Percentiles rank a stretch among this genome's conserved stretches.
Evolutionary conservation across 2,888 invertebrate genomes (phyloP).

Genomic region (Tetanocera ferruginea): DNA sequence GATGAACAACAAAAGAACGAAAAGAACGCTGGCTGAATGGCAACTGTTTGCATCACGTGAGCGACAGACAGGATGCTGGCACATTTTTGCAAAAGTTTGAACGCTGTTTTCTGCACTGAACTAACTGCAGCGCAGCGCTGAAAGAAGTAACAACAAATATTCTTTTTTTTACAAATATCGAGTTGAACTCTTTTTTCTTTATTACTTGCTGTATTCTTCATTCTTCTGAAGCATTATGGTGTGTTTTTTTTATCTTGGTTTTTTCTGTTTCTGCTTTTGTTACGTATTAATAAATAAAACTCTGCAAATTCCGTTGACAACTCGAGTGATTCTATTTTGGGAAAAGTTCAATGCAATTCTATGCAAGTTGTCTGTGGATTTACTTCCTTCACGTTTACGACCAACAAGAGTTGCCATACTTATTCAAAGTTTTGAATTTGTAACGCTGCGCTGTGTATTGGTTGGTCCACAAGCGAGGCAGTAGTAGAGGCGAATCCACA

Average conservation of each 20-base stretch:
- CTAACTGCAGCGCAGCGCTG: too few relatives aligned
- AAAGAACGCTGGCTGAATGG: background rate
- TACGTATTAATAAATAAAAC: constrained; percentile 8
- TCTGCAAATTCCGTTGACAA: constrained; percentile 9
- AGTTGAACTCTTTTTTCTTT: background rate
- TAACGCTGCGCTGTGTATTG: background rate
- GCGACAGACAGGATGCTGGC: background rate
- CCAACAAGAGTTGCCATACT: background rate
- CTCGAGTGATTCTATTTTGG: constrained; percentile 10
- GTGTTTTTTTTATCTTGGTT: background rate
- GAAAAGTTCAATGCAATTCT: constrained; percentile 6
- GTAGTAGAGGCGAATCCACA: too few relatives aligned
- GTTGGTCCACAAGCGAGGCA: background rate
- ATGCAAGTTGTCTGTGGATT: background rate
- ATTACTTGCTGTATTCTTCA: background rate
- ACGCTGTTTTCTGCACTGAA: too few relatives aligned
- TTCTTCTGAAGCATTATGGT: background rate
- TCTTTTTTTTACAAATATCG: constrained; percentile 7
- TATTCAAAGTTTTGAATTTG: background rate
- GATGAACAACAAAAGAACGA: background rate
- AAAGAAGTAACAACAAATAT: background rate
- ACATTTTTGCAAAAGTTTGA: too few relatives aligned
- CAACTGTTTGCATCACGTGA: background rate
- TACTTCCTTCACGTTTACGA: background rate
- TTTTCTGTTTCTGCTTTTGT: background rate